Evolutionary conservation across 1,140 invertebrate genomes (phyloP).

Genomic region (Paralvinella palmiformis): DNA sequence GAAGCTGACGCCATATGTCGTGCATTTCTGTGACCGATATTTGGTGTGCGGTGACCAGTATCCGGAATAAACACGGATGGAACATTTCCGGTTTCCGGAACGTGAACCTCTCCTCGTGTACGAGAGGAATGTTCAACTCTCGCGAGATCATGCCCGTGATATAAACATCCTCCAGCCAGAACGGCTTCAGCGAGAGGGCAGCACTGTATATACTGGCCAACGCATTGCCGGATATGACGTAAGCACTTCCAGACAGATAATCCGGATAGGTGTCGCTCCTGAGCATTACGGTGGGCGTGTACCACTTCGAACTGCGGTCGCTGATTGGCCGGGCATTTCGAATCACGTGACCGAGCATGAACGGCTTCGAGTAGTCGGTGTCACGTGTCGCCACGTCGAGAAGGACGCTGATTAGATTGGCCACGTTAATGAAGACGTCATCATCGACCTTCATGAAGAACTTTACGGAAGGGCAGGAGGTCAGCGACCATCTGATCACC

Average conservation of each 20-base stretch:
- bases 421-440: conserved; percentile 13
- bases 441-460: conserved; percentile 16
- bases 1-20: not conserved
- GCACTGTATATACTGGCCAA: conserved; percentile 26
- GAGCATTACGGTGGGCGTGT: conserved; percentile 31
- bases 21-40: not conserved
- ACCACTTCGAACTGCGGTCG: conserved; percentile 27
- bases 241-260: conserved; percentile 38
- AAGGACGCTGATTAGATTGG: too few species aligned
- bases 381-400: not conserved
- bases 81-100: not conserved
- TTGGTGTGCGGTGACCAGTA: not conserved
- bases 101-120: not conserved
- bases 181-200: conserved; percentile 23
- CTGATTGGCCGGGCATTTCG: not conserved
- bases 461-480: not conserved
- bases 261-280: conserved; percentile 32
- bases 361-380: not conserved
- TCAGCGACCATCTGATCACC: not conserved
- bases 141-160: conserved; percentile 29
- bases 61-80: not conserved
- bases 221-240: conserved; percentile 28
- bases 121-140: not conserved
- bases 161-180: conserved; percentile 43
- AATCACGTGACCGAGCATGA: not conserved